Evolutionary conservation across 2,113 vertebrate species (phyloP).

Genomic region (Caranx melampygus): DNA sequence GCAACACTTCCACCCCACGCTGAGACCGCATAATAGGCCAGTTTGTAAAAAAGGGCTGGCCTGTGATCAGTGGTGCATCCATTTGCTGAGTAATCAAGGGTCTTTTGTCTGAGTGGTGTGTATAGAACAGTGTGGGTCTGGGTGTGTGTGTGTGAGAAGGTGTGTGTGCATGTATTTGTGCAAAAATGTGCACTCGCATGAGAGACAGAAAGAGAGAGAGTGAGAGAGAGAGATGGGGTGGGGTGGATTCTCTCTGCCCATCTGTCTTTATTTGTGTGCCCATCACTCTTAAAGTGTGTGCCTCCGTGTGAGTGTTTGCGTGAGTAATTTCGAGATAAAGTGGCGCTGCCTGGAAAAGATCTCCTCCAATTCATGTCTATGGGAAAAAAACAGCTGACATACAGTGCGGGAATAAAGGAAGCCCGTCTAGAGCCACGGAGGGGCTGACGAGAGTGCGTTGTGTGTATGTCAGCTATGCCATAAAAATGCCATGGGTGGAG

Average conservation of each 20-base stretch:
- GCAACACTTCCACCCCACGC: slow-evolving; percentile 76
- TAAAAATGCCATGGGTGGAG: slow-evolving; percentile 82
- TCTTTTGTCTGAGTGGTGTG: slow-evolving; percentile 68
- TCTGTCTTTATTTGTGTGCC: slow-evolving; percentile 62
- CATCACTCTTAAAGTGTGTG: slow-evolving; percentile 36
- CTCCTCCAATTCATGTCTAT: slow-evolving; percentile 50
- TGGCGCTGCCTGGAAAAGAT: slow-evolving; percentile 59
- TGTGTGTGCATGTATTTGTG: not conserved
- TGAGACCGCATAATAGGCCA: slow-evolving; percentile 74
- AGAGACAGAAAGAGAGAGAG: not conserved
- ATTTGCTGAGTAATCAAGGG: slow-evolving; percentile 77
- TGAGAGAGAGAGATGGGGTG: not conserved
- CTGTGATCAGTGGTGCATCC: slow-evolving; percentile 76
- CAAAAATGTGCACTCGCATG: slow-evolving; percentile 2
- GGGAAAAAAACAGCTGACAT: slow-evolving; percentile 68
- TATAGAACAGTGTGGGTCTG: slow-evolving; percentile 39
- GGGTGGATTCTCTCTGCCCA: slow-evolving; percentile 23
- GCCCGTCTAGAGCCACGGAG: slow-evolving; percentile 29
- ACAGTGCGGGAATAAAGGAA: slow-evolving; percentile 64
- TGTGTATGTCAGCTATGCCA: slow-evolving; percentile 78
- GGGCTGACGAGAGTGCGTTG: slow-evolving; percentile 62
- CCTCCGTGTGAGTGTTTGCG: slow-evolving; percentile 44
- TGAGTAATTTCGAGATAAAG: slow-evolving; percentile 69
- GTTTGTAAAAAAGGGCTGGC: slow-evolving; percentile 74
- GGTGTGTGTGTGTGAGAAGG: slow-evolving; percentile 18